Conservation (phyloP, 2,113 vertebrate species). For the Tylochromis polylepis region DNA sequence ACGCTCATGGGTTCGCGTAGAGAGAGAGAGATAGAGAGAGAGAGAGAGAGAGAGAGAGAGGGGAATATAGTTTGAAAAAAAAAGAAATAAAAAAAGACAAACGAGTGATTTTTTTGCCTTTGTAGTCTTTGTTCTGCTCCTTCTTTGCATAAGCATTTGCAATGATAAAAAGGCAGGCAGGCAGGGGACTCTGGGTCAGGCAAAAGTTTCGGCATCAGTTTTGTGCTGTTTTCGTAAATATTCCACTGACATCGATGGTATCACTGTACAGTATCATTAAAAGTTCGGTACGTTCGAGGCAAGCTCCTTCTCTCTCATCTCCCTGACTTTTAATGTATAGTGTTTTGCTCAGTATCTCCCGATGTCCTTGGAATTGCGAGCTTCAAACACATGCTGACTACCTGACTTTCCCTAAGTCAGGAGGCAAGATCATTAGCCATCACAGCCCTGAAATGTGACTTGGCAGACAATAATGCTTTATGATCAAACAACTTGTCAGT, state of each 20-base stretch:
- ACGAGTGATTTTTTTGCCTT: slow-evolving; percentile 39
- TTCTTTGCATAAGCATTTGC: slow-evolving; percentile 43
- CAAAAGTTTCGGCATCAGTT: slow-evolving; percentile 29
- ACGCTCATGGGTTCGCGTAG: slow-evolving; percentile 26
- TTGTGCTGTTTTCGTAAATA: slow-evolving; percentile 37
- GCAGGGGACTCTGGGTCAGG: slow-evolving; percentile 22
- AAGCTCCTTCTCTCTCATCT: slow-evolving; percentile 61
- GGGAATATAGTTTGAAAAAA: slow-evolving; percentile 7
- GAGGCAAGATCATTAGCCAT: slow-evolving; percentile 80
- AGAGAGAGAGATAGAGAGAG: not conserved
- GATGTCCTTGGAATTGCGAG: slow-evolving; percentile 71
- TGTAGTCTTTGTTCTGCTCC: slow-evolving; percentile 44
- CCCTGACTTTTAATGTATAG: slow-evolving; percentile 65
- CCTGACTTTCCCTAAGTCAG: slow-evolving; percentile 74
- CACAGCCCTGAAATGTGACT: slow-evolving; percentile 77
- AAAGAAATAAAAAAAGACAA: slow-evolving; percentile 54
- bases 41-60: not conserved
- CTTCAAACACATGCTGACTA: slow-evolving; percentile 82
- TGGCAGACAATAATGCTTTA: slow-evolving; percentile 79
- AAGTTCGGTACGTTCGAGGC: slow-evolving; percentile 48
- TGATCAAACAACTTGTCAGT: slow-evolving; percentile 83
- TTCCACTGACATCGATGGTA: slow-evolving; percentile 55
- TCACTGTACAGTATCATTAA: slow-evolving; percentile 63
- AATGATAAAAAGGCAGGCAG: slow-evolving; percentile 44
- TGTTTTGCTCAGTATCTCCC: slow-evolving; percentile 65